These are phyloP conservation scores for Hystrix brachyura DNA, from an alignment of 2,113 vertebrate species.

Conservation along the genomic window DNA sequence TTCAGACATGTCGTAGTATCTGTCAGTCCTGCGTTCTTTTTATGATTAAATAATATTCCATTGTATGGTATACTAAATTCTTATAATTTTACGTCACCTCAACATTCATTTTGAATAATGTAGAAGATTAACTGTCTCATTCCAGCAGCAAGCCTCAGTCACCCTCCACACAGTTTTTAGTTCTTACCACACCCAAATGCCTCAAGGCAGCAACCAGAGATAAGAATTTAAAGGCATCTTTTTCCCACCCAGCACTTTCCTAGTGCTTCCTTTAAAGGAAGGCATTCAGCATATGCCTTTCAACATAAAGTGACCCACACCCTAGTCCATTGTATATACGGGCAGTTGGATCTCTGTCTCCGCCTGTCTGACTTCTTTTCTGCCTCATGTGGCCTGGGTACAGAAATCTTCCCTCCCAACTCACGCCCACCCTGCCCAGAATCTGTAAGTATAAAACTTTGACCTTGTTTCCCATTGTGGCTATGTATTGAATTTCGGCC, in stretches of 20 bases:
- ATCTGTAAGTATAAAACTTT: not conserved
- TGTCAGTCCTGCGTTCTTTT: not conserved
- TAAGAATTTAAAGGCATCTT: not conserved
- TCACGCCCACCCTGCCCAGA: not conserved
- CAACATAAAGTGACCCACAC: not conserved
- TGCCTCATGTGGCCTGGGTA: not conserved
- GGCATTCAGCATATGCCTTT: not conserved
- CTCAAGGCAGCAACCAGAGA: not conserved
- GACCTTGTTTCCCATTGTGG: not conserved
- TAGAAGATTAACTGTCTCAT: not conserved
- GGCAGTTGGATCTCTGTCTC: not conserved
- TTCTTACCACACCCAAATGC: not conserved
- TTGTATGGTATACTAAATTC: not conserved
- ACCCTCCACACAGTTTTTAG: not conserved
- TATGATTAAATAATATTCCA: not conserved
- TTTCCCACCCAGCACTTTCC: not conserved
- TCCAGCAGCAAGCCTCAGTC: not conserved
- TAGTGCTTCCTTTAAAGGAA: not conserved
- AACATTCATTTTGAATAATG: not conserved
- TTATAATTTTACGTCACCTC: not conserved
- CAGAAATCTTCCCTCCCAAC: not conserved
- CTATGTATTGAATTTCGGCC: not conserved
- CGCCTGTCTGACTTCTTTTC: not conserved
- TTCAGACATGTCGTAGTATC: not conserved
- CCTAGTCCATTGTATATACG: not conserved